A percentile compares a stretch with the other conserved stretches of the same genome.
Conservation (phyloP, 2,113 vertebrate genomes). For the Zapornia atra region DNA sequence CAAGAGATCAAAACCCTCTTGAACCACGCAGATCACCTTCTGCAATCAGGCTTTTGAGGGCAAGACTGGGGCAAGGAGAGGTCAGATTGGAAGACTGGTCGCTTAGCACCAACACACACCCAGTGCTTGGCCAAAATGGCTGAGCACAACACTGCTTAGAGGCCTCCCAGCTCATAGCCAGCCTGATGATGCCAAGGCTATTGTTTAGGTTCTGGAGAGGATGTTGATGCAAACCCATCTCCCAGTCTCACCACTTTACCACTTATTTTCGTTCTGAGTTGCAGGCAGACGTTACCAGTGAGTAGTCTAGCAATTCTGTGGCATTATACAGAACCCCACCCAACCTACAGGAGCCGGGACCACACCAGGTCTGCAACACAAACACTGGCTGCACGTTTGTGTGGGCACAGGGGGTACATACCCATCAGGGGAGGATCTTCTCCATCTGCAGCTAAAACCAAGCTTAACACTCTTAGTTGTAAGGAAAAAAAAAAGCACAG, state of each 20-base stretch:
- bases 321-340: conserved; percentile 1
- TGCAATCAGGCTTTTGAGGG: not conserved
- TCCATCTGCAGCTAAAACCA: not conserved
- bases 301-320: conserved; percentile 1
- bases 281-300: not conserved
- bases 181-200: not conserved
- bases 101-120: not conserved
- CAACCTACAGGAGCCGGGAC: not conserved
- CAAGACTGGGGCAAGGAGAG: not conserved
- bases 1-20: not conserved
- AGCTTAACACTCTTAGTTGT: not conserved
- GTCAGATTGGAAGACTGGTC: not conserved
- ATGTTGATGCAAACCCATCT: conserved; percentile 2
- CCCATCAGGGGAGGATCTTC: not conserved
- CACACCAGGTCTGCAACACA: not conserved
- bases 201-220: conserved; percentile 54
- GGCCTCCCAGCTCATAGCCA: not conserved
- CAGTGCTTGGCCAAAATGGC: not conserved
- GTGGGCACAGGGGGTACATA: not conserved
- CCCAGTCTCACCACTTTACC: conserved; percentile 10
- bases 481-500: not conserved
- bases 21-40: not conserved
- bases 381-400: not conserved
- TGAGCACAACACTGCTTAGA: accelerated
- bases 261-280: conserved; percentile 47